Evolutionary conservation across 2,888 invertebrate genomes (phyloP).

Genomic region (Catocala sponsa): DNA sequence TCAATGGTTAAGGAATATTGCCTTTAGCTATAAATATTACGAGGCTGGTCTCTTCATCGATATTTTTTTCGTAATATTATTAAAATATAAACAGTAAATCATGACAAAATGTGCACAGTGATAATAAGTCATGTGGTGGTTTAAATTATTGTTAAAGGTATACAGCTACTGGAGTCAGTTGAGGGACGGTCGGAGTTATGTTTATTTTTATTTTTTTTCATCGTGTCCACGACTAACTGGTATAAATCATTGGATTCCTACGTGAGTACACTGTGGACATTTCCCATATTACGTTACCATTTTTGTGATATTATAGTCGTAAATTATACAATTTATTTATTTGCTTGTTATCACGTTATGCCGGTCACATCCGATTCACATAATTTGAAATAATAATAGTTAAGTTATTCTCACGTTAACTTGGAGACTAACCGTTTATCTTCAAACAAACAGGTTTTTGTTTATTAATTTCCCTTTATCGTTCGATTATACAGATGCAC

Average conservation of each 20-base stretch:
- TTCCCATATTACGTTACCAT: not conserved
- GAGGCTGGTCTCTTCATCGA: constrained; percentile 49
- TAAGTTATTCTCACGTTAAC: not conserved
- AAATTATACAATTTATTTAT: not conserved
- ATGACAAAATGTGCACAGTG: constrained; percentile 24
- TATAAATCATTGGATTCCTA: constrained; percentile 59
- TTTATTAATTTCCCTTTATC: too few species aligned
- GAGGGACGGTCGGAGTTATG: constrained; percentile 41
- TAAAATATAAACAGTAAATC: constrained; percentile 41
- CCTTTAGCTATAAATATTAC: constrained; percentile 55
- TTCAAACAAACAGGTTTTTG: too few species aligned
- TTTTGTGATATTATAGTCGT: constrained; percentile 3
- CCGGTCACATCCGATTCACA: constrained; percentile 5
- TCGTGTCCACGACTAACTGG: constrained; percentile 46
- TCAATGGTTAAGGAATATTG: constrained; percentile 59
- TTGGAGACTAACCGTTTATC: too few species aligned
- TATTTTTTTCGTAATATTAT: constrained; percentile 48
- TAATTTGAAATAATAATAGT: not conserved
- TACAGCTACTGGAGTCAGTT: constrained; percentile 31
- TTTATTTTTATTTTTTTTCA: constrained; percentile 60
- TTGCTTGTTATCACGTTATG: not conserved
- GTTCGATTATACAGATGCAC: too few species aligned
- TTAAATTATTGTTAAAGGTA: constrained; percentile 3
- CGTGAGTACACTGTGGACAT: constrained; percentile 42
- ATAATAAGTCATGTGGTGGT: constrained; percentile 21